Evolutionary conservation across 1,140 invertebrate species (phyloP), one percentile per base, ranked within the genome.

Genomic region (Cryptotermes secundus): DNA sequence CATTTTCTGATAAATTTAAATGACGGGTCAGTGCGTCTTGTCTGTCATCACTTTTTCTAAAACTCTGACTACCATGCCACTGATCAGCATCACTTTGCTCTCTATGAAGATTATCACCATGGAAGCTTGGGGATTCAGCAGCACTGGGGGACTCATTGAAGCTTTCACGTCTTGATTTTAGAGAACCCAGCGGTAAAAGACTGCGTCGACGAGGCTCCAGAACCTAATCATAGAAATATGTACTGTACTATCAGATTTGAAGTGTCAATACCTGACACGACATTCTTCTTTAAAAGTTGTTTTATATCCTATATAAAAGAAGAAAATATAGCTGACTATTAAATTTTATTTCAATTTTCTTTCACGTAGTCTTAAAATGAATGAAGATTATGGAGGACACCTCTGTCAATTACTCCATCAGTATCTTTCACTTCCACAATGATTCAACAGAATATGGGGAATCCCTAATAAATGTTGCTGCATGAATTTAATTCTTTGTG

Each of bases 121-220:
- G 24, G 24, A 49, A 31, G 35, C 81, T 82, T n/a, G 84, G 84
- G 9, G 84, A 82, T 31, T 82, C 84, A 38, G 72, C 80, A 59
- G 53, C 79, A 12, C 36, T 85, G 19, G 80, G 80, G 49, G 84
- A 79, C 35, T 86, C 86, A 81, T 79, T 85, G 81, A 87, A 87
- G 79, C 86, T 87, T 82, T 87, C 86, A 79, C 86, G 79, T 34
- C 84, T 86, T 14, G 86, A 87, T 42, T 84, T 84, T 42, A 87
- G 45, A 14, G 86, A 86, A 31, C 87, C 87, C 14, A 88, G 84
- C 35, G 87, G 84, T 42, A 86, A 82, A 22, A 87, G 83, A 85
- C 87, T 87, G 36, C 87, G 85, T 72, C 87, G 83, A 36, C 85
- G 53, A 45, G 85, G 85, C 36, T 85, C 85, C 31, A 82, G 31